Percentiles rank a stretch among this genome's conserved stretches.
These are phyloP conservation scores for Macquaria australasica DNA, from an alignment of 2,113 vertebrate genomes.

Conservation along the genomic window DNA sequence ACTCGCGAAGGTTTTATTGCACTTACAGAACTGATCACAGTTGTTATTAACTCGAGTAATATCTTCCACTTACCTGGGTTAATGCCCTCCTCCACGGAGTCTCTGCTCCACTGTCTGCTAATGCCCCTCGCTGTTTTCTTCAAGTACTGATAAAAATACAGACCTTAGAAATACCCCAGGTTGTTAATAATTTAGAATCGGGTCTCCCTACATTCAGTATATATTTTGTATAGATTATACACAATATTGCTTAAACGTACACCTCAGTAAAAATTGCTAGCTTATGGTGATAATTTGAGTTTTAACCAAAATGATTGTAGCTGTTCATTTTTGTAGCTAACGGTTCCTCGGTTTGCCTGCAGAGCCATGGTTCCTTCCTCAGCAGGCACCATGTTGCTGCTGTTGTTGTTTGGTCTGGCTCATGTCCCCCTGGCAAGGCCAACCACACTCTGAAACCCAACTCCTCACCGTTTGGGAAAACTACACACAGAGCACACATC, in stretches of 20 bases:
- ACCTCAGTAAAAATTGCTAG: background rate
- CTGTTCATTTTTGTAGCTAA: background rate
- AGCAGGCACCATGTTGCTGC: background rate
- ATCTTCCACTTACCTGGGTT: no score
- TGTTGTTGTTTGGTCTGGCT: conserved; percentile 32
- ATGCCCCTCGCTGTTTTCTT: background rate
- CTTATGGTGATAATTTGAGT: background rate
- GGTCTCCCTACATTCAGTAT: background rate
- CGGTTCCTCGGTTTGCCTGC: background rate
- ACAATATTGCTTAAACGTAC: background rate
- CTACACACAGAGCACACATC: background rate
- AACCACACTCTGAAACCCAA: conserved; percentile 38
- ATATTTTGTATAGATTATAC: background rate
- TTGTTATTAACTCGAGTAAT: no score
- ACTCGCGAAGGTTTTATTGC: no score
- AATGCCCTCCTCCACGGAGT: no score
- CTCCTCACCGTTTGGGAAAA: conserved; percentile 10
- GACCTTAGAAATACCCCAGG: background rate
- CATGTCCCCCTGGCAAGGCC: background rate
- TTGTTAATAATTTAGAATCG: background rate
- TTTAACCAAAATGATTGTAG: background rate
- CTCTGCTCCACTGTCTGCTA: background rate
- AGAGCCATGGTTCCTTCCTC: background rate
- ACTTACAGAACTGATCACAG: no score
- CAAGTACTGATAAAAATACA: background rate